phyloP scores from a whole-genome alignment of 1,140 invertebrate genomes.

The Drosophila subobscura region DNA sequence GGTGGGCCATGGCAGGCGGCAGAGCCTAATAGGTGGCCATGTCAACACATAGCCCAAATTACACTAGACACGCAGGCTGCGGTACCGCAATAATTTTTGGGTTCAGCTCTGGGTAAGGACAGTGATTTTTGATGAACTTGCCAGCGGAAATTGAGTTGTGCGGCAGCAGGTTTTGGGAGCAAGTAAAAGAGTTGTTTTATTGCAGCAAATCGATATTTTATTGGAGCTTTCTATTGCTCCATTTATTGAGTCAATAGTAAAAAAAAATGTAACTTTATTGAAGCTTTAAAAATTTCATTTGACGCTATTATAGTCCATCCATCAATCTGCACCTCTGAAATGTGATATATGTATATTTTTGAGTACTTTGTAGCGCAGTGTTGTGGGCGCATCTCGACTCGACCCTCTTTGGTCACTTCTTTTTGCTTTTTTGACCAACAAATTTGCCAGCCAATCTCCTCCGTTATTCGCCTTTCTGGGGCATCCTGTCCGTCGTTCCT shows the following conservation, averaged over 20 bases:
- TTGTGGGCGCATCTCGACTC: constrained; percentile 17
- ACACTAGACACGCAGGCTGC: constrained; percentile 50
- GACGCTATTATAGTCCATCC: not conserved
- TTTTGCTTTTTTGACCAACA: constrained; percentile 30
- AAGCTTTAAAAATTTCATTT: not conserved
- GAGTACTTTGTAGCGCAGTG: constrained; percentile 27
- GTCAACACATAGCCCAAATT: constrained; percentile 73
- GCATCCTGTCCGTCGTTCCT: constrained; percentile 23
- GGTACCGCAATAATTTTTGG: constrained; percentile 26
- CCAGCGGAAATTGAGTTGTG: constrained; percentile 18
- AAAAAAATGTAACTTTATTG: too few relatives aligned
- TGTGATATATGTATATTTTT: not conserved
- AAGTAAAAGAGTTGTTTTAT: not conserved
- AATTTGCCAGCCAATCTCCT: constrained; percentile 32
- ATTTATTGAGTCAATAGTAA: too few relatives aligned
- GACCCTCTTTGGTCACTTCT: constrained; percentile 29
- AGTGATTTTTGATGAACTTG: constrained; percentile 32
- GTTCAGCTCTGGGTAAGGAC: constrained; percentile 11
- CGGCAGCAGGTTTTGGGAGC: not conserved
- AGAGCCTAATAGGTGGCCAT: constrained; percentile 38
- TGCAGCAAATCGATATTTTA: constrained; percentile 22
- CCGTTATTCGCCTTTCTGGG: not conserved
- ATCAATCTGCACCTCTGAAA: too few relatives aligned
- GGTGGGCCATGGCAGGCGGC: constrained; percentile 1
- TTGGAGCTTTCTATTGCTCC: not conserved